Percentiles rank a stretch among this genome's conserved stretches.
Conservation (phyloP, 2,888 invertebrate genomes). For the Euphydryas editha region DNA sequence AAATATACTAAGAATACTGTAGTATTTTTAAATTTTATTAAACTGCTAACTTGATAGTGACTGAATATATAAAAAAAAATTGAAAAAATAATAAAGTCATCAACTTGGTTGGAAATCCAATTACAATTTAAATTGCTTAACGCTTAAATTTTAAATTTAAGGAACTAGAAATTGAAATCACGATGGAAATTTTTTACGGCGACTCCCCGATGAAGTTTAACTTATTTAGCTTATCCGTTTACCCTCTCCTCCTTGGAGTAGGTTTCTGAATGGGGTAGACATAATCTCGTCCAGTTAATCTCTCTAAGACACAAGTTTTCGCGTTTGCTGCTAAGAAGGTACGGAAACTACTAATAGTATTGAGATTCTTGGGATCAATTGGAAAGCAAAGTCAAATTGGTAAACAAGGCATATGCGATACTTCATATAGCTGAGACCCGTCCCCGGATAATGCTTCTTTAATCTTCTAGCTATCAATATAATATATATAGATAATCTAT, state of each 20-base stretch:
- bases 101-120: constrained; percentile 23
- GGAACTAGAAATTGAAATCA: constrained; percentile 37
- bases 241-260: background rate
- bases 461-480: too few species aligned
- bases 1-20: too few species aligned
- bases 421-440: too few species aligned
- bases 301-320: background rate
- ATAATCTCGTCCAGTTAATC: background rate
- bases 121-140: constrained; percentile 32
- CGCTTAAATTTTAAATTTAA: constrained; percentile 30
- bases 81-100: constrained; percentile 14
- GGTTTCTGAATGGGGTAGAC: background rate
- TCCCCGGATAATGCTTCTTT: too few species aligned
- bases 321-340: too few species aligned
- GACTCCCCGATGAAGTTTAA: constrained; percentile 1
- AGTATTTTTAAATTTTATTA: too few species aligned
- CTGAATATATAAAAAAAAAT: constrained; percentile 1
- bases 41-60: too few species aligned
- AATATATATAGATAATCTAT: too few species aligned
- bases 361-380: too few species aligned
- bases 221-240: background rate
- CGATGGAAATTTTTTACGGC: constrained; percentile 32
- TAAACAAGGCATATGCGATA: too few species aligned
- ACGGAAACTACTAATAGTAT: too few species aligned
- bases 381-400: too few species aligned